phyloP scores from a whole-genome alignment of 2,888 invertebrate species.

The Ichneumoninae sp. region DNA sequence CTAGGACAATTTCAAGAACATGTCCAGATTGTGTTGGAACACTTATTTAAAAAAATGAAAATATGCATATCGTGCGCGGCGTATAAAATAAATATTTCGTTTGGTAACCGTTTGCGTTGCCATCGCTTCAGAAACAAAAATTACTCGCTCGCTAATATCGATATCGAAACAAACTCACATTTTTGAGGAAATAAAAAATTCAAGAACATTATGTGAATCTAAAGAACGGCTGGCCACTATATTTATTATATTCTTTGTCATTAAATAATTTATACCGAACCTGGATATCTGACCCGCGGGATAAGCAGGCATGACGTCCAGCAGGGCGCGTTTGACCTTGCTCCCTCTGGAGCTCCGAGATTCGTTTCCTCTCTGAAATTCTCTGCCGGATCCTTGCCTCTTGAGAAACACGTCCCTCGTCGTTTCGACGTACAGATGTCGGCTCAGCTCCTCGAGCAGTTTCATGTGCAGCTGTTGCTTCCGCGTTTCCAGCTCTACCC shows the following conservation, averaged over 20 bases:
- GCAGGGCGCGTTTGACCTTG: constrained; percentile 86
- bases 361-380: constrained; percentile 87
- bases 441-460: constrained; percentile 89
- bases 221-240: no score
- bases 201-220: no score
- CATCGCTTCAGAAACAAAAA: no score
- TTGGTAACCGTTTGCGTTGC: no score
- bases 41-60: constrained; percentile 44
- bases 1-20: no score
- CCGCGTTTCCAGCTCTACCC: constrained; percentile 89
- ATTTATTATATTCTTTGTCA: constrained; percentile 53
- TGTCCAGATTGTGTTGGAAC: no score
- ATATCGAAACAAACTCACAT: no score
- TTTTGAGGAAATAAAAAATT: no score
- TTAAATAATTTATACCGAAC: constrained; percentile 68
- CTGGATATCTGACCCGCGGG: constrained; percentile 72
- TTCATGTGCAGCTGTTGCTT: constrained; percentile 89
- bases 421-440: constrained; percentile 89
- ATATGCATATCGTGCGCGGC: no score
- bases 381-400: constrained; percentile 87
- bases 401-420: constrained; percentile 86
- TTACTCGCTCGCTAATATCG: no score
- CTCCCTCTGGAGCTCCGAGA: constrained; percentile 86
- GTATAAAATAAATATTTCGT: constrained; percentile 27
- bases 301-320: constrained; percentile 84